Evolutionary conservation across 2,113 vertebrate genomes (phyloP).

Genomic region (Henicopernis longicauda): DNA sequence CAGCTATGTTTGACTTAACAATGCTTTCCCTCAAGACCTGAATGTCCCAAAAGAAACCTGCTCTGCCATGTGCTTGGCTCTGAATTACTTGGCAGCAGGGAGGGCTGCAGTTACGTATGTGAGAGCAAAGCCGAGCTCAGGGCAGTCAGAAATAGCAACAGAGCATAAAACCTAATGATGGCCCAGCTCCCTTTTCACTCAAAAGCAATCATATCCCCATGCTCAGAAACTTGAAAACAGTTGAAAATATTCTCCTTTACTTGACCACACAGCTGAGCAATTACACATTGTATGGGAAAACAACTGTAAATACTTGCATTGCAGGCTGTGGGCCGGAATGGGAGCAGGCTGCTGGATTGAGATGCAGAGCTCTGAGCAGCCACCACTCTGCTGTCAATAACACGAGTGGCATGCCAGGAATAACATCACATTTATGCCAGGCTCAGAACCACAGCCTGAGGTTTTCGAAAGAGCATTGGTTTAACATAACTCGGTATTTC

Average conservation of each 20-base stretch:
- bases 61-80: not conserved
- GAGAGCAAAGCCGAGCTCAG: not conserved
- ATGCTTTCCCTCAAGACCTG: not conserved
- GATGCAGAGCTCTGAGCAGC: not conserved
- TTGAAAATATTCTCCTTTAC: not conserved
- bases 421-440: conserved; percentile 22
- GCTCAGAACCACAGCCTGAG: conserved; percentile 3
- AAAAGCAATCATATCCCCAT: not conserved
- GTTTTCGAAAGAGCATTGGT: conserved; percentile 23
- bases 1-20: not conserved
- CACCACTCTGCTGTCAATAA: not conserved
- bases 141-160: not conserved
- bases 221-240: not conserved
- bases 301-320: not conserved
- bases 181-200: not conserved
- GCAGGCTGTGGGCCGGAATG: not conserved
- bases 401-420: conserved; percentile 46
- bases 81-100: not conserved
- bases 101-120: not conserved
- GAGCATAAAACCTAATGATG: not conserved
- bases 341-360: not conserved
- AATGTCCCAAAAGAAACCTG: not conserved
- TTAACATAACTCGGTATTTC: not conserved
- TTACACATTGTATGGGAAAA: not conserved
- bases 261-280: not conserved